Base-by-base conservation (phyloP, 2,113 vertebrate species). In the Furnarius figulus region DNA sequence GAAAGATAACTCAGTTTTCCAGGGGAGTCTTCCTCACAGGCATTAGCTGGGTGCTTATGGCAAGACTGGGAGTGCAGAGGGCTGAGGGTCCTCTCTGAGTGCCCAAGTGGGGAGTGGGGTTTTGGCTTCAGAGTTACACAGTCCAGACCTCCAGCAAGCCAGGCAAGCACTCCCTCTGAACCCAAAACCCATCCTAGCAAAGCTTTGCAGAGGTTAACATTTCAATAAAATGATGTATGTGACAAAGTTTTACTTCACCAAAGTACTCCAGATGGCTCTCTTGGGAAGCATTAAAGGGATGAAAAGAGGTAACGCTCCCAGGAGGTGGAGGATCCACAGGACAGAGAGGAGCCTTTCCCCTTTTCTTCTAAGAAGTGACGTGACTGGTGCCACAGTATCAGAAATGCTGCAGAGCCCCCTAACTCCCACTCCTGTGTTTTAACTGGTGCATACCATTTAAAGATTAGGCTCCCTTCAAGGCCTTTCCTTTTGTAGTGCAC, bases 351-450 rank as follows among this genome's bases (percentile, higher is more conserved):
- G 47, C 22, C 52, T 84, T 87, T 93, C 58, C 79, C 50, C 42
- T 88, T 76, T 84, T 42, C 46, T 62, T 71, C 68, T 44, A 4
- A 50, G 11, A 37, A 74, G 91, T 39, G 85, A 93, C 33, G 22
- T 47, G 85, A 40, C 82, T 95, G 91, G 93, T 96, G 95, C 93
- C 91, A 87, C 95, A 85, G 76, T 96, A 96, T 92, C 90, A 94
- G 90, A 81, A 90, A 75, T 6, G 80, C 88, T 89, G 72, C 93
- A 86, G 72, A 96, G 83, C 75, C 79, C 77, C 85, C 84, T 19
- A 35, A 90, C 93, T 97, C 96, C 95, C 93, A 95, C 96, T 95
- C 47, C 85, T 61, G 68, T 37, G 75, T 52, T 96, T 96, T 88
- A 96, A 92, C 90, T 77, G 66, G 83, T 4, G 47, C 90, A 96